These are phyloP conservation scores for Torymus texanus DNA, from an alignment of 2,888 invertebrate genomes.

Conservation along the genomic window DNA sequence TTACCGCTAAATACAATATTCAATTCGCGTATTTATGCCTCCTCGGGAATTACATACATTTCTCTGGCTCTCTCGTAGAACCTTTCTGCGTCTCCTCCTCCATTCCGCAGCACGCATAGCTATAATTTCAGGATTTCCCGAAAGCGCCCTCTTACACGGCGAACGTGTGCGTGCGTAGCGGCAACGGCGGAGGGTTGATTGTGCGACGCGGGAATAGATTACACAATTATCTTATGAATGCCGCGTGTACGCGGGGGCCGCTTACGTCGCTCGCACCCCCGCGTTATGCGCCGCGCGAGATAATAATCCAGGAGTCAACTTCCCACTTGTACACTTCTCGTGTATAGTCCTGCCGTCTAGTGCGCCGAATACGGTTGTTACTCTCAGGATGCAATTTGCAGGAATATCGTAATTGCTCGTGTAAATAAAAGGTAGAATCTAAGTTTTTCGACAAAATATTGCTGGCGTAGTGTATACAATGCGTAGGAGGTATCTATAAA, in stretches of 20 bases:
- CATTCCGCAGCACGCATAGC: not conserved
- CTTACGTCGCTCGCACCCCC: slow-evolving; percentile 24
- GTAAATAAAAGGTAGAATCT: no score
- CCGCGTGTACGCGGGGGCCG: slow-evolving; percentile 13
- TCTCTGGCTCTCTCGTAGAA: slow-evolving; percentile 6
- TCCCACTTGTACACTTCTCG: not conserved
- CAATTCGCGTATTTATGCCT: slow-evolving; percentile 47
- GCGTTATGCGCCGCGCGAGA: slow-evolving; percentile 6
- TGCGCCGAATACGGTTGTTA: not conserved
- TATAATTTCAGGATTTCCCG: slow-evolving; percentile 27
- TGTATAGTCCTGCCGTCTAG: not conserved
- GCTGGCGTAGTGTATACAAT: no score
- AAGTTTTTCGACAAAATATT: no score
- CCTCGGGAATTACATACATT: slow-evolving; percentile 38
- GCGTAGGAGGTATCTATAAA: no score
- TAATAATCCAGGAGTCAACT: slow-evolving; percentile 32
- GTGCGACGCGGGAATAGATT: slow-evolving; percentile 53
- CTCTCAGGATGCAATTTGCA: no score
- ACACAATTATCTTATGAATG: slow-evolving; percentile 56
- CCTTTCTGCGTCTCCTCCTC: not conserved
- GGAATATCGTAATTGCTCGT: no score
- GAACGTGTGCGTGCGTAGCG: not conserved
- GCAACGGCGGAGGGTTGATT: slow-evolving; percentile 32
- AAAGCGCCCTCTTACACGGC: not conserved
- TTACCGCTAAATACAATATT: slow-evolving; percentile 39